Conservation (phyloP, 2,797 vertebrate species). For the Sebastes taczanowskii region DNA sequence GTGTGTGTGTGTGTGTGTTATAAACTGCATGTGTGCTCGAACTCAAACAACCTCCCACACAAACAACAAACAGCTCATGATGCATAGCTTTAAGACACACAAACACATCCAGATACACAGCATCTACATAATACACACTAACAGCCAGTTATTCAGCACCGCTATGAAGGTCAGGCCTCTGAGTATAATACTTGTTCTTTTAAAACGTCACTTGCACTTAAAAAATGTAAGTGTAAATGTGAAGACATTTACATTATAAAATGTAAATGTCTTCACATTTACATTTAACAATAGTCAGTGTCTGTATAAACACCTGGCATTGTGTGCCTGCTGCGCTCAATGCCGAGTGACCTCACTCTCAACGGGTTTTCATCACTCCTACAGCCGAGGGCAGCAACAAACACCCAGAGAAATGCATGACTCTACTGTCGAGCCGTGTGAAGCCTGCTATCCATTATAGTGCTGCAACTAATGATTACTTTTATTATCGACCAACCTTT, state of each 20-base stretch:
- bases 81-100: not conserved
- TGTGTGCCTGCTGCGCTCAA: not conserved
- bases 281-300: constrained; percentile 1
- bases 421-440: not conserved
- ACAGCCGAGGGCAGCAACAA: not conserved
- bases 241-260: too few relatives aligned
- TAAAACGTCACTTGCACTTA: constrained; percentile 24
- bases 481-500: not conserved
- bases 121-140: not conserved
- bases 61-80: constrained; percentile 14
- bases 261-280: constrained; percentile 31
- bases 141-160: constrained; percentile 10
- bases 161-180: constrained; percentile 41
- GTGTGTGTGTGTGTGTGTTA: not conserved
- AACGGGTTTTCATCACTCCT: constrained; percentile 24
- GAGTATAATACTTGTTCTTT: constrained; percentile 10
- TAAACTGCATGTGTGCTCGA: not conserved
- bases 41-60: constrained; percentile 43
- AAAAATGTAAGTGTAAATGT: too few relatives aligned
- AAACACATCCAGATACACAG: not conserved
- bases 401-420: not conserved
- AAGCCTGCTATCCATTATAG: not conserved
- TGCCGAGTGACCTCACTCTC: constrained; percentile 19
- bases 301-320: constrained; percentile 32
- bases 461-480: not conserved